Percentiles rank a stretch among this genome's conserved stretches.
These are phyloP conservation scores for Dendroctonus ponderosae DNA, from an alignment of 1,140 invertebrate genomes.

Conservation along the genomic window DNA sequence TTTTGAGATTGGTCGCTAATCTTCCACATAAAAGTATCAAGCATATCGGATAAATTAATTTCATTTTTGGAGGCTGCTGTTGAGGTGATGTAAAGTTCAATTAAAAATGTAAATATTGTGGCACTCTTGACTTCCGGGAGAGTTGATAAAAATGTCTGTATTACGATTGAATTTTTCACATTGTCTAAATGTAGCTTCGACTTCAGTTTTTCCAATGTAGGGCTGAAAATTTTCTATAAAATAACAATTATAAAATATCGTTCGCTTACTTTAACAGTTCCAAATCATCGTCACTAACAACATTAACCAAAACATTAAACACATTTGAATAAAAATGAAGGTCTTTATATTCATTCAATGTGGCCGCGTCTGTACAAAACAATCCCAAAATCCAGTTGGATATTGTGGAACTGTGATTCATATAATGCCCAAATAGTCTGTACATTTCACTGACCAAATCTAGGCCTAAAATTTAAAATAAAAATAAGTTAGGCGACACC, in stretches of 20 bases:
- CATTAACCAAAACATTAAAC: conserved; percentile 18
- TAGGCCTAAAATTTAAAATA: conserved; percentile 10
- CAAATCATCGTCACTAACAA: conserved; percentile 11
- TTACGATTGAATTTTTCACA: not conserved
- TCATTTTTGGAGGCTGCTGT: conserved; percentile 6
- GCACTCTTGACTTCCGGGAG: conserved; percentile 20
- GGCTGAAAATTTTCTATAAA: conserved; percentile 2
- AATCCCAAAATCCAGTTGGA: conserved; percentile 15
- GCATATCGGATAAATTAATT: conserved; percentile 18
- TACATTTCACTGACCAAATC: conserved; percentile 22
- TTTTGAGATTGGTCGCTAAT: too few relatives aligned
- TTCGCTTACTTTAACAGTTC: conserved; percentile 11
- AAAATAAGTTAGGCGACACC: too few relatives aligned
- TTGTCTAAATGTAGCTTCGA: not conserved
- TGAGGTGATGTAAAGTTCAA: conserved; percentile 18
- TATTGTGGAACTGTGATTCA: too few relatives aligned
- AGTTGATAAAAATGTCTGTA: conserved; percentile 22
- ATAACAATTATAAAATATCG: not conserved
- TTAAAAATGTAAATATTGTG: conserved; percentile 34
- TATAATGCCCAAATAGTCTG: conserved; percentile 5
- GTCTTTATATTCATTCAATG: not conserved
- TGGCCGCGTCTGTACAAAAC: conserved; percentile 9
- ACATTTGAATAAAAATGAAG: conserved; percentile 17
- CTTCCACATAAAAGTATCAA: conserved; percentile 23
- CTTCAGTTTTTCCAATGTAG: conserved; percentile 9